These are phyloP conservation scores for Eubasilissa regina DNA, from an alignment of 1,140 invertebrate genomes.

Conservation along the genomic window DNA sequence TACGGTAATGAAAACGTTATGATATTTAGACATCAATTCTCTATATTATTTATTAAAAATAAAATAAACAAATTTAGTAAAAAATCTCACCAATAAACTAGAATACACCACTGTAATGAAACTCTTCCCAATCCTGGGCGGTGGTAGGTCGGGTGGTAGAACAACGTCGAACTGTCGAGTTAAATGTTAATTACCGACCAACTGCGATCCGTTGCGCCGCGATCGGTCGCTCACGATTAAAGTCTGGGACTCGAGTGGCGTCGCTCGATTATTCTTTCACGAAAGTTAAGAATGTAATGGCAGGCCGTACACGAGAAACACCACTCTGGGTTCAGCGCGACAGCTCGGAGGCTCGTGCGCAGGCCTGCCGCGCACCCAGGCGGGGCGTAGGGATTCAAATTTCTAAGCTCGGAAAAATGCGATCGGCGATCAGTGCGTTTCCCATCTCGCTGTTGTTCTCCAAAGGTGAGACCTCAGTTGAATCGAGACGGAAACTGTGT, in stretches of 20 bases:
- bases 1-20: too few relatives aligned
- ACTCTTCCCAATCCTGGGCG: constrained; percentile 13
- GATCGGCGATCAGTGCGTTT: too few relatives aligned
- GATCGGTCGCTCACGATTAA: constrained; percentile 55
- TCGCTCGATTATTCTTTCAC: constrained; percentile 45
- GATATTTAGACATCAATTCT: too few relatives aligned
- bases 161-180: background rate
- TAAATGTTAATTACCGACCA: background rate
- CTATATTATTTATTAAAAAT: too few relatives aligned
- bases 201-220: constrained; percentile 9
- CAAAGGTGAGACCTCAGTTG: background rate
- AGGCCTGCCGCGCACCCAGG: constrained; percentile 10
- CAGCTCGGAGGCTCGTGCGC: constrained; percentile 17
- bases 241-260: constrained; percentile 56
- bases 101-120: background rate
- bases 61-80: background rate
- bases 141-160: background rate
- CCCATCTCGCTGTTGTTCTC: background rate
- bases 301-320: constrained; percentile 31
- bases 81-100: constrained; percentile 11
- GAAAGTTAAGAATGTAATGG: constrained; percentile 50
- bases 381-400: constrained; percentile 15
- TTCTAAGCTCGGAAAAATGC: constrained; percentile 24
- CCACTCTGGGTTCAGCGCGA: too few relatives aligned
- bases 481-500: background rate